Base-by-base conservation (phyloP, 2,113 vertebrate species). In the Arenaria interpres region DNA sequence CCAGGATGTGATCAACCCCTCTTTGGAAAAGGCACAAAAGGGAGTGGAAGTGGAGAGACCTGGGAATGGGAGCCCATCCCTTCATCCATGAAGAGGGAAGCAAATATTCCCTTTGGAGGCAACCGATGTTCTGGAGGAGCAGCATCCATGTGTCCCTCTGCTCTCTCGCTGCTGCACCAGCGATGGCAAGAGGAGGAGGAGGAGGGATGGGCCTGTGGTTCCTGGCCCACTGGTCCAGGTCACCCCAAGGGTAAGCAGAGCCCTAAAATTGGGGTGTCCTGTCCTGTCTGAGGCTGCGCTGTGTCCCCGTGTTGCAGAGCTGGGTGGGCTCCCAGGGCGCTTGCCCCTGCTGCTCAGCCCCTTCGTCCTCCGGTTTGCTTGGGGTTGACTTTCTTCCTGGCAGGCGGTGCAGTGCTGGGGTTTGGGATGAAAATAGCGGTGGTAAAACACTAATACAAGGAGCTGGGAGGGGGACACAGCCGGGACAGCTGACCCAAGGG, bases 1-100 rank as follows among this genome's bases (percentile, higher is more conserved):
- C 92, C 96, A 94, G 90, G 92, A 90, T 95, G 92, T 88, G 95
- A 93, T 94, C 95, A 89, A 7, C 91, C 93, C 89, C 86, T 84
- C 88, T 91, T 92, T 68, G 92, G 90, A 88, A 93, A 78, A 81
- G 0, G 50, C 81, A 95, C 88, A 95, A 92, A 94, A 93, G 96
- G 95, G 95, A 94, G 69, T 88, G 68, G 54, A 79, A 86, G 75
- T 67, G 93, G 93, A 95, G 90, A 90, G 90, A 75, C 92, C 93
- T 41, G 73, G 90, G 90, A 56, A 60, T 28, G 86, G 88, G 80
- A 86, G 43, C 79, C 28, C 24, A 10, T 72, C 72, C 79, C 82
- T 67, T 32, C 48, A 14, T 51, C 79, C 60, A 1, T 2, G 57
- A 9, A 10, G 69, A 32, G 59, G 62, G 71, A 46, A 32, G 41